Percentiles rank a stretch among this genome's conserved stretches.
Evolutionary conservation across 2,113 vertebrate species (phyloP).

Genomic region (Charadrius vociferus): DNA sequence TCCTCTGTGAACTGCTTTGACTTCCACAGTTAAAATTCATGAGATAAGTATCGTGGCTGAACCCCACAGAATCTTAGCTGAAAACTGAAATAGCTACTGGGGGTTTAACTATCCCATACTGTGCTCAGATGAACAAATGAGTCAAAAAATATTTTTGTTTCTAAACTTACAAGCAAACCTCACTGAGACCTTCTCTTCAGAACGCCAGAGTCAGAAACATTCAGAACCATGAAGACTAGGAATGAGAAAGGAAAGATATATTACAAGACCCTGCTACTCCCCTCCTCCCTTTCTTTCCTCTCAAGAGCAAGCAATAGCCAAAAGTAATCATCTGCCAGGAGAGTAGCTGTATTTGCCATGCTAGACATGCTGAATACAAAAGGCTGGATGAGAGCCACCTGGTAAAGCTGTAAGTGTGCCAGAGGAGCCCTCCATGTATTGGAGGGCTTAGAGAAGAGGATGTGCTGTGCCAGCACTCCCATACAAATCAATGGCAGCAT

Average conservation of each 20-base stretch:
- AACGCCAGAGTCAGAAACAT: background rate
- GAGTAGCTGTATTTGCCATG: background rate
- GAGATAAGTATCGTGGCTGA: background rate
- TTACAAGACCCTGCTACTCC: background rate
- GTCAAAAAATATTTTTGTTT: background rate
- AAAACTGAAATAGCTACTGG: background rate
- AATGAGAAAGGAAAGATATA: background rate
- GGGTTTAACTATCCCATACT: background rate
- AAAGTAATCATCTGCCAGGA: background rate
- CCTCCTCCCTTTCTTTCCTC: background rate
- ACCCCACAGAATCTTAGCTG: background rate
- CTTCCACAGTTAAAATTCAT: background rate
- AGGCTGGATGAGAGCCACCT: background rate
- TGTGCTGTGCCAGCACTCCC: accelerated
- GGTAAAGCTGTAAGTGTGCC: background rate
- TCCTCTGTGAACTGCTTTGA: background rate
- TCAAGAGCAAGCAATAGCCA: background rate
- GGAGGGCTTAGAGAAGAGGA: background rate
- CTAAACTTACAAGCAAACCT: background rate
- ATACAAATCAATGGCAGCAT: background rate
- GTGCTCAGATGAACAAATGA: background rate
- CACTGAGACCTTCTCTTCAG: background rate
- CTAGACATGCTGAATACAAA: background rate
- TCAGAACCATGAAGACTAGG: background rate
- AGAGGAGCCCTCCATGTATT: background rate